Evolutionary conservation across 37 sponge, comb jelly and placozoan species (phyloP).

Genomic region (Ianthella basta): DNA sequence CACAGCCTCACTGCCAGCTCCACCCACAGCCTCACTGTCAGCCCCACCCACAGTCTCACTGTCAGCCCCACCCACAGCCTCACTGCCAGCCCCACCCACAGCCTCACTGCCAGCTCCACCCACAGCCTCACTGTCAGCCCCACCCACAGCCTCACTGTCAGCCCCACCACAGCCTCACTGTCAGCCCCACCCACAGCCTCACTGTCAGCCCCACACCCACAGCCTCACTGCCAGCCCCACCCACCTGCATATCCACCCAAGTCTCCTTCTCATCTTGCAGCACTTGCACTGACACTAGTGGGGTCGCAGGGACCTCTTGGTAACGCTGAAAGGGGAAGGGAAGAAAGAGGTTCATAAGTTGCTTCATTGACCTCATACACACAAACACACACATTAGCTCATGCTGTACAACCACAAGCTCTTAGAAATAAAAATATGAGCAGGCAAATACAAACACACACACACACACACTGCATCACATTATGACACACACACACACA

Average conservation of each 20-base stretch:
- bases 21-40: too few species aligned
- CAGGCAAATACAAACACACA: background rate
- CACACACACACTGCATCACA: constrained; percentile 18
- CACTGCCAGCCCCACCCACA: too few species aligned
- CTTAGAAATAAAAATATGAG: background rate
- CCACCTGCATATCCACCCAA: constrained; percentile 88
- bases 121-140: too few species aligned
- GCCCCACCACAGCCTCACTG: too few species aligned
- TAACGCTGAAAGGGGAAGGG: constrained; percentile 50
- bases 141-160: too few species aligned
- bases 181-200: background rate
- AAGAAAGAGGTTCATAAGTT: background rate
- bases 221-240: background rate
- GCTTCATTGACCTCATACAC: background rate
- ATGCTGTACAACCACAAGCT: background rate
- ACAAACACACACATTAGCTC: background rate
- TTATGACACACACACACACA: too few species aligned
- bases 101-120: too few species aligned
- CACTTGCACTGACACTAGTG: constrained; percentile 72
- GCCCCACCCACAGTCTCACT: too few species aligned
- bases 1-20: too few species aligned
- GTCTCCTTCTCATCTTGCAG: constrained; percentile 80
- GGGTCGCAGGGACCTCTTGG: constrained; percentile 82
- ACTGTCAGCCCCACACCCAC: background rate
- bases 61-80: too few species aligned